phyloP scores from a whole-genome alignment of 2,797 vertebrate genomes.

The Parotocinclus haroldoi region DNA sequence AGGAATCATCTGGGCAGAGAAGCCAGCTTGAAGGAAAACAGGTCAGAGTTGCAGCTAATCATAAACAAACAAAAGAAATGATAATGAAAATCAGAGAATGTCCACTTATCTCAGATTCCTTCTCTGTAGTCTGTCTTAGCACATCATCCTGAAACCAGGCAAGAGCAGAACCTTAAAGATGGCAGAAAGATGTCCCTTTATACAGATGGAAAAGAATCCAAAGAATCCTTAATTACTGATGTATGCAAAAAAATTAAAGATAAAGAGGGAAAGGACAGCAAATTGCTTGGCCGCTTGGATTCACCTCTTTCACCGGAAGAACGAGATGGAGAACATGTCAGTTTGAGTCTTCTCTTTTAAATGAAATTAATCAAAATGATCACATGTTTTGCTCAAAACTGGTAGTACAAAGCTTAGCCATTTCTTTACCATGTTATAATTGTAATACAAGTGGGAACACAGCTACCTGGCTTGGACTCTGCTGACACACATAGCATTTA shows the following conservation, averaged over 20 bases:
- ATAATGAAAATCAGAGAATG: no score
- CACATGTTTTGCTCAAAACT: not conserved
- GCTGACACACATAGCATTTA: no score
- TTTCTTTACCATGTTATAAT: no score
- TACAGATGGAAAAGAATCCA: slow-evolving; percentile 51
- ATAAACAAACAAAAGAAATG: not conserved
- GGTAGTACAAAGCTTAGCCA: no score
- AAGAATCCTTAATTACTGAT: slow-evolving; percentile 57
- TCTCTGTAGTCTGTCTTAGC: slow-evolving; percentile 43
- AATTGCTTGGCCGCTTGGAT: slow-evolving; percentile 23
- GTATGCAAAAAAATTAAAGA: slow-evolving; percentile 44
- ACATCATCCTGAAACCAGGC: slow-evolving; percentile 41
- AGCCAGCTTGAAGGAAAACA: slow-evolving; percentile 56
- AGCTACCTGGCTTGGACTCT: no score
- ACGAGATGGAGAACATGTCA: slow-evolving; percentile 49
- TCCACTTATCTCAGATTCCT: not conserved
- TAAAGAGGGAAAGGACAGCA: slow-evolving; percentile 41
- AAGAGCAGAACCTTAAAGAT: slow-evolving; percentile 46
- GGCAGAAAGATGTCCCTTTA: slow-evolving; percentile 48
- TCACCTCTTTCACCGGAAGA: slow-evolving; percentile 33
- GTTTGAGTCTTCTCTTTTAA: slow-evolving; percentile 11
- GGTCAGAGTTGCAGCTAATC: slow-evolving; percentile 60
- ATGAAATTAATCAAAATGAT: not conserved
- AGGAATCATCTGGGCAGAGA: slow-evolving; percentile 61
- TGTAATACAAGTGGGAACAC: no score